These are phyloP conservation scores for Bettongia penicillata DNA, from an alignment of 2,113 vertebrate species.

Conservation along the genomic window DNA sequence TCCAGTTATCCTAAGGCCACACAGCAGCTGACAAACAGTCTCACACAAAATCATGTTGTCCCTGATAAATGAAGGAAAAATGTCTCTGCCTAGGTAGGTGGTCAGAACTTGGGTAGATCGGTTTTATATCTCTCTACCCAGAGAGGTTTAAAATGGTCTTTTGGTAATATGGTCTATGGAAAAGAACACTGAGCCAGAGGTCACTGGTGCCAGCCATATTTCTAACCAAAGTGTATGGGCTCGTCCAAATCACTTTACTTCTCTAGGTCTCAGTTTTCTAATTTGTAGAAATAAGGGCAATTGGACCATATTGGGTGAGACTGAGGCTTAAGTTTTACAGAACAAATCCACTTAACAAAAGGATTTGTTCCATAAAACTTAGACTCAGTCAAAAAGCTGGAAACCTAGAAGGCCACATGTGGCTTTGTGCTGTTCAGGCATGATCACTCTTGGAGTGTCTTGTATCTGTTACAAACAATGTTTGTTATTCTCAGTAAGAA, in stretches of 20 bases:
- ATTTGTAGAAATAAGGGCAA: neutral
- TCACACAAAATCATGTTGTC: constrained; percentile 57
- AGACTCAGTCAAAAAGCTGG: too few relatives aligned
- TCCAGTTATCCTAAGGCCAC: constrained; percentile 26
- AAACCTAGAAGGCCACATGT: too few relatives aligned
- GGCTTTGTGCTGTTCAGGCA: neutral
- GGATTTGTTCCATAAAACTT: too few relatives aligned
- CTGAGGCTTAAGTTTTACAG: too few relatives aligned
- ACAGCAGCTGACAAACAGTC: constrained; percentile 66
- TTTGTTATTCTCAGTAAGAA: constrained; percentile 27
- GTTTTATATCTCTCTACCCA: neutral
- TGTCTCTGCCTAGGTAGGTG: neutral
- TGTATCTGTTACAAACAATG: neutral
- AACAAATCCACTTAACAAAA: too few relatives aligned
- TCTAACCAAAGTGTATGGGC: neutral
- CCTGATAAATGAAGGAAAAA: neutral
- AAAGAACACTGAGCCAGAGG: neutral
- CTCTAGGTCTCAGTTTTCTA: neutral
- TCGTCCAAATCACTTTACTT: constrained; percentile 18
- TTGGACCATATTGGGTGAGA: neutral
- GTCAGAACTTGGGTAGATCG: constrained; percentile 34
- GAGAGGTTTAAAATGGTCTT: neutral
- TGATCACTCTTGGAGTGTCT: neutral
- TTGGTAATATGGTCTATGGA: neutral
- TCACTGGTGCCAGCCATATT: neutral